Percentiles rank a stretch among this genome's conserved stretches.
Evolutionary conservation across 1,140 invertebrate genomes (phyloP).

Genomic region (Stegodyphus mimosarum): DNA sequence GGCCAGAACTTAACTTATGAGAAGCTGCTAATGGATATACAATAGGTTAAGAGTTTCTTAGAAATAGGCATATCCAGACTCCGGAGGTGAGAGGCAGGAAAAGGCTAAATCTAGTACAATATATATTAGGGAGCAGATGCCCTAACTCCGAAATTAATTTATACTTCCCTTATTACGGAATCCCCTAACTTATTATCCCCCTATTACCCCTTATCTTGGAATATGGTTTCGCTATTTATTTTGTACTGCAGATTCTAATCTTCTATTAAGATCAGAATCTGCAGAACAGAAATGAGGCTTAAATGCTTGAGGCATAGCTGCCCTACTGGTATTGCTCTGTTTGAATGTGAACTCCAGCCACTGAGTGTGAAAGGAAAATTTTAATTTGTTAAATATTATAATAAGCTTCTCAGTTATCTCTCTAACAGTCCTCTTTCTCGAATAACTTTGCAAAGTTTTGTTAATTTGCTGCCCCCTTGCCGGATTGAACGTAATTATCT

Average conservation of each 20-base stretch:
- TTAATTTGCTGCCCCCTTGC: too few species aligned
- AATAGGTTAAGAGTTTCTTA: conserved; percentile 1
- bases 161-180: background rate
- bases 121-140: conserved; percentile 3
- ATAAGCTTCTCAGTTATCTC: background rate
- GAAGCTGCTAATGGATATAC: background rate
- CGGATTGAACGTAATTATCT: too few species aligned
- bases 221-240: conserved; percentile 3
- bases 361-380: conserved; percentile 2
- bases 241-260: conserved; percentile 7
- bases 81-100: background rate
- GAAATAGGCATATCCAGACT: background rate
- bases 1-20: background rate
- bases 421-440: conserved; percentile 14
- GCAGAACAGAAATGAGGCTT: background rate
- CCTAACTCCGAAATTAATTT: background rate
- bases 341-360: background rate
- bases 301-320: background rate
- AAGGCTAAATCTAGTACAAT: background rate
- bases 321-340: too few species aligned
- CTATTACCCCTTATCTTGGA: conserved; percentile 10
- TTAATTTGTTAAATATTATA: conserved; percentile 19
- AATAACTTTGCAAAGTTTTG: background rate
- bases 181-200: too few species aligned
- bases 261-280: conserved; percentile 5